Conservation (phyloP, 1,140 invertebrate genomes). For the Musca vetustissima region DNA sequence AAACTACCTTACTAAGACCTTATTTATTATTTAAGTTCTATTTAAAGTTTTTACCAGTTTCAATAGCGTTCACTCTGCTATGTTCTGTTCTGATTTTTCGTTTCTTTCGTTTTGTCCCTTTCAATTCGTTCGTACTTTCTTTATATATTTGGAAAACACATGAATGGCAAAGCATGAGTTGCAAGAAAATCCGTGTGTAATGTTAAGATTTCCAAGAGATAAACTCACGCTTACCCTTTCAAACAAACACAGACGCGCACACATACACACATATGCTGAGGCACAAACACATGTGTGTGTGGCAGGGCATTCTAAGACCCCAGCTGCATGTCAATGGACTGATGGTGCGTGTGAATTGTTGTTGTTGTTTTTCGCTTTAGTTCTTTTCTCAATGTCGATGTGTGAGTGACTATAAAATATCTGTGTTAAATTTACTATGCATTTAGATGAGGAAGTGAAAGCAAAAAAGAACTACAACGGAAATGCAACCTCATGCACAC, state of each 20-base stretch:
- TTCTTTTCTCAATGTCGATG: background rate
- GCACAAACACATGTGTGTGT: background rate
- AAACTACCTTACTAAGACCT: too few species aligned
- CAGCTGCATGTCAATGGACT: background rate
- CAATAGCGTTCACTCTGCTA: too few species aligned
- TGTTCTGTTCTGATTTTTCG: too few species aligned
- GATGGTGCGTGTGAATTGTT: too few species aligned
- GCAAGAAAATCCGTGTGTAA: conserved; percentile 9
- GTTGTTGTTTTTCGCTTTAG: too few species aligned
- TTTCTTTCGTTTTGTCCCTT: too few species aligned
- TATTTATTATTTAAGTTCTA: too few species aligned
- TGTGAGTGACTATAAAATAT: background rate
- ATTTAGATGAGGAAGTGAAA: background rate
- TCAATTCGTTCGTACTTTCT: too few species aligned
- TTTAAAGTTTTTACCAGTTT: too few species aligned
- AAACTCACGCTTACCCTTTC: background rate
- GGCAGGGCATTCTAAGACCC: background rate
- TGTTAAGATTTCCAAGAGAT: conserved; percentile 19
- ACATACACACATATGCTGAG: background rate
- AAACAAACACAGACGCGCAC: background rate
- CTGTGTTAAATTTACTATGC: conserved; percentile 19
- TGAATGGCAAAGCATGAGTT: conserved; percentile 6
- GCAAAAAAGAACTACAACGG: background rate
- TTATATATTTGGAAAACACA: too few species aligned
- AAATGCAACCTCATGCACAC: conserved; percentile 19